Percentiles rank a stretch among this genome's conserved stretches.
Evolutionary conservation across 2,113 vertebrate genomes (phyloP).

Genomic region (Bubo bubo): DNA sequence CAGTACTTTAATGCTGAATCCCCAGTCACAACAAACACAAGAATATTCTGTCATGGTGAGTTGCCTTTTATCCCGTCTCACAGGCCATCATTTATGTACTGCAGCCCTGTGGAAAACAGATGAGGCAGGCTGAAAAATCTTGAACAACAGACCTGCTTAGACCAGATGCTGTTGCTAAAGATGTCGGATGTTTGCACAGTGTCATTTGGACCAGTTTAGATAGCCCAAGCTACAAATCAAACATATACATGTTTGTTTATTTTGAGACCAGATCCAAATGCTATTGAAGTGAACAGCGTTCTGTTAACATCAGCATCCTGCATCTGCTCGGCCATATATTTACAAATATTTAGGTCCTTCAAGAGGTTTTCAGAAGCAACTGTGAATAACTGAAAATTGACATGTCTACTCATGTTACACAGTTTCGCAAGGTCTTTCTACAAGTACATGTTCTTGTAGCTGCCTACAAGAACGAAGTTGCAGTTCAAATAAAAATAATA

Average conservation of each 20-base stretch:
- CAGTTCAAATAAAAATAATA: background rate
- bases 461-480: background rate
- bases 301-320: background rate
- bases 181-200: background rate
- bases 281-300: background rate
- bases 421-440: background rate
- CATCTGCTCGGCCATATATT: background rate
- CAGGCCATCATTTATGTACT: background rate
- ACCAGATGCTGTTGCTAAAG: background rate
- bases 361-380: background rate
- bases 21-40: background rate
- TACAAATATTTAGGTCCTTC: background rate
- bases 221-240: background rate
- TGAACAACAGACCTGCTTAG: background rate
- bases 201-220: background rate
- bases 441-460: background rate
- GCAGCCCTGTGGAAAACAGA: background rate
- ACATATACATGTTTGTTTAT: background rate
- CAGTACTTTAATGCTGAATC: background rate
- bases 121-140: background rate
- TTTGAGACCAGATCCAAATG: background rate
- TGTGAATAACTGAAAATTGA: background rate
- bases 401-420: background rate
- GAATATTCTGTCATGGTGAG: background rate
- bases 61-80: background rate